Evolutionary conservation across 2,888 invertebrate species (phyloP), one percentile per base, ranked within the genome.

Genomic region (Falcaria lacertinaria): DNA sequence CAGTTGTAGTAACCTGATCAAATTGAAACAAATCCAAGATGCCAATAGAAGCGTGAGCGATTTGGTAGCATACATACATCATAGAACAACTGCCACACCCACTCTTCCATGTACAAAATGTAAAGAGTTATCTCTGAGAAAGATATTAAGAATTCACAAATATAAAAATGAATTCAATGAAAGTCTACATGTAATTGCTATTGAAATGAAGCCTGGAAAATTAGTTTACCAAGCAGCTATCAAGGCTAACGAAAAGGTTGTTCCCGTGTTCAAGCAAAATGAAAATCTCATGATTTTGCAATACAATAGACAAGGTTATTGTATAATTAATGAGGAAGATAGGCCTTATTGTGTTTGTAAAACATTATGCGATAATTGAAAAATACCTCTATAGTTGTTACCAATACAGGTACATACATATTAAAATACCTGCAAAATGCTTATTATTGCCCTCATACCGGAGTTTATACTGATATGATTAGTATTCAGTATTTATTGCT

Each of bases 211-310:
- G 1, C 95, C 94, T 0, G 93, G 92, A 3, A 77, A 90, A 37
- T 92, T 91, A 0, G 76, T 90, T 25, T 95, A 92, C 57, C 94
- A 95, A 75, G 91, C 91, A 0, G 93, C 93, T 0, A 84, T 95
- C 6, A 76, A 86, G 17, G 78, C 85, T 45, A 57, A 71, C 35
- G 70, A 60, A 2, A 63, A 71, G 8, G 63, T 69, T 36, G 88
- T 90, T 37, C 68, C 75, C 45, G 60, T 92, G 35, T 69, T 91
- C 15, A 90, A 90, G 2, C 89, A 89, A 17, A 88, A 92, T 14
- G 91, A 92, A 63, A 65, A 67, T 2, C 69, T 80, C 22, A 22
- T 11, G 14, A 45, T 48, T 15, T 22, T 51, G 4, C 44, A 55
- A 33, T 78, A 80, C 44, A 78, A 75, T 44, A 38, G 40, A 5